A percentile compares a stretch with the other conserved stretches of the same genome.
Conservation (phyloP, 1,140 invertebrate species). For the Lethocerus indicus region DNA sequence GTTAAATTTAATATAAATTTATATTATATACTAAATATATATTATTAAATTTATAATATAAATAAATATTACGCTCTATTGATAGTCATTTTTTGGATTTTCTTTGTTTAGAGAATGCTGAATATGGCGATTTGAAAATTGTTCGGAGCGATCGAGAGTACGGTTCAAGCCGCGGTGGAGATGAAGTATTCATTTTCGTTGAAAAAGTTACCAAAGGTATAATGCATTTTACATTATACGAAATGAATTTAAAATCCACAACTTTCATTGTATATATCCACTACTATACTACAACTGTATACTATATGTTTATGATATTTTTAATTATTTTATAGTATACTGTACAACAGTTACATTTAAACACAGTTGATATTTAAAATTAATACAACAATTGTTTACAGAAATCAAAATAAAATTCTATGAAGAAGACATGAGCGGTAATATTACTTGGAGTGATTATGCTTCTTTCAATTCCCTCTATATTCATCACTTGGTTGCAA, state of each 20-base stretch:
- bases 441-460: no score
- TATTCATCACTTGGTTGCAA: no score
- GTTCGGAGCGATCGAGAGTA: background rate
- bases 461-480: no score
- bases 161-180: background rate
- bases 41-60: background rate
- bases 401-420: no score
- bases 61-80: background rate
- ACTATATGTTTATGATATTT: background rate
- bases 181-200: slow-evolving; percentile 3
- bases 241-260: no score
- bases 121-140: slow-evolving; percentile 1
- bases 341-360: background rate
- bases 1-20: background rate
- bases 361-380: no score
- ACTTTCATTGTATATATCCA: no score
- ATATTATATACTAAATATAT: background rate
- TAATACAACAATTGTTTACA: no score
- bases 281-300: no score
- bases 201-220: slow-evolving; percentile 6
- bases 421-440: no score
- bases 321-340: background rate
- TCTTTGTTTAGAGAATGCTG: slow-evolving; percentile 4
- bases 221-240: background rate
- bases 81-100: background rate